A percentile compares a stretch with the other conserved stretches of the same genome.
These are phyloP conservation scores for Danaus plexippus DNA, from an alignment of 1,140 invertebrate genomes.

Conservation along the genomic window DNA sequence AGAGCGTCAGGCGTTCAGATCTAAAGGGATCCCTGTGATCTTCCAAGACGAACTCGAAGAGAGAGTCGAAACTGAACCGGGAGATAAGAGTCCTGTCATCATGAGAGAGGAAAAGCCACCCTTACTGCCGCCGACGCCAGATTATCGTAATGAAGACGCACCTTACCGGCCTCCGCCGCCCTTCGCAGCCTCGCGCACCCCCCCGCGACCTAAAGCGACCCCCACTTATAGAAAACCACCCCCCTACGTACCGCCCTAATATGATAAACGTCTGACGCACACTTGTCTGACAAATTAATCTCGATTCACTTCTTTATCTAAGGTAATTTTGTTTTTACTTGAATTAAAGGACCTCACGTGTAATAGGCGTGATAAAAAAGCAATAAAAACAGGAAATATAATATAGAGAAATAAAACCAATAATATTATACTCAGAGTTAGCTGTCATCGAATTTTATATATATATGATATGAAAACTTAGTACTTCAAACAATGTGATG, in stretches of 20 bases:
- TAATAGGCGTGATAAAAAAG: no score
- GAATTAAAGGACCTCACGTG: no score
- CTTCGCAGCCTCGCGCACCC: slow-evolving; percentile 81
- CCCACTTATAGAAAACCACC: slow-evolving; percentile 92
- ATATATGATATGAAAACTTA: no score
- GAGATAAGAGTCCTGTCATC: slow-evolving; percentile 92
- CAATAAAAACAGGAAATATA: no score
- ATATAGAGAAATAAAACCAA: no score
- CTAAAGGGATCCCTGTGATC: slow-evolving; percentile 94
- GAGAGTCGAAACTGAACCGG: slow-evolving; percentile 81
- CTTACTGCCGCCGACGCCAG: slow-evolving; percentile 77
- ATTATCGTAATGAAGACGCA: slow-evolving; percentile 72
- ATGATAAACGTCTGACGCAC: neutral
- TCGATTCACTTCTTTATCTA: no score
- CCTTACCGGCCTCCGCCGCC: slow-evolving; percentile 86
- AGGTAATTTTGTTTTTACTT: no score
- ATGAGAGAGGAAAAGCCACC: slow-evolving; percentile 95
- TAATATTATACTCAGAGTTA: no score
- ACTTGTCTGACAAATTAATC: no score
- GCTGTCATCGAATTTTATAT: no score
- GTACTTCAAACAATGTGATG: no score
- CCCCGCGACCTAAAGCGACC: slow-evolving; percentile 82
- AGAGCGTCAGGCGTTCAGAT: slow-evolving; percentile 85
- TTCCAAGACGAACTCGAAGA: slow-evolving; percentile 96
- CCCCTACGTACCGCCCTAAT: slow-evolving; percentile 93